A percentile compares a stretch with the other conserved stretches of the same genome.
Evolutionary conservation across 2,888 invertebrate genomes (phyloP).

Genomic region (Lamproptera curius): DNA sequence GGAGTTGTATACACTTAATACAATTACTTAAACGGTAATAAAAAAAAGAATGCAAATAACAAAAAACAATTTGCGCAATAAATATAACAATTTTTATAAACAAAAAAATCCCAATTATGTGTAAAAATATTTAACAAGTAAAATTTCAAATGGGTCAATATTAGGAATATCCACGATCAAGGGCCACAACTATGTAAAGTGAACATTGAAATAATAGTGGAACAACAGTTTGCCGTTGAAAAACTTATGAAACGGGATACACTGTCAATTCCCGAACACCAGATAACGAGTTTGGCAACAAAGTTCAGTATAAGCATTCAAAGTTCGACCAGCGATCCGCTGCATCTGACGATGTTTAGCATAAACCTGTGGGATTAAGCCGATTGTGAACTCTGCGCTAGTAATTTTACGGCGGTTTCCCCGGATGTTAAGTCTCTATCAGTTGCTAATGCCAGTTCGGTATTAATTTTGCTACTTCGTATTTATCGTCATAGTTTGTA

Average conservation of each 20-base stretch:
- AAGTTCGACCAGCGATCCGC: constrained; percentile 25
- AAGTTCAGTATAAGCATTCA: constrained; percentile 22
- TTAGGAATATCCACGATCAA: too few species aligned
- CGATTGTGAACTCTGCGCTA: not conserved
- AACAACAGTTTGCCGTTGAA: not conserved
- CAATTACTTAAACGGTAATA: too few species aligned
- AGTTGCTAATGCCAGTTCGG: not conserved
- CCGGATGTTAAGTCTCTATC: not conserved
- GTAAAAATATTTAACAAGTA: too few species aligned
- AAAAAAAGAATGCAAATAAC: too few species aligned
- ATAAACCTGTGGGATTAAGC: not conserved
- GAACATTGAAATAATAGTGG: too few species aligned
- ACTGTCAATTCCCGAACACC: constrained; percentile 26
- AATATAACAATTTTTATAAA: too few species aligned
- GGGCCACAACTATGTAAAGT: too few species aligned
- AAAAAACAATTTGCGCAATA: too few species aligned
- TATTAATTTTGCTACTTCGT: not conserved
- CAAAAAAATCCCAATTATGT: too few species aligned
- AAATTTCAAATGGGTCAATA: too few species aligned
- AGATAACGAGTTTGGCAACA: constrained; percentile 26
- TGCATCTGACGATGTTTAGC: constrained; percentile 14
- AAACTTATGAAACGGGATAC: constrained; percentile 12
- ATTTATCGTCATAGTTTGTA: not conserved
- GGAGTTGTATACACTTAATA: too few species aligned
- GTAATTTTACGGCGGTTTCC: not conserved